Evolutionary conservation across 2,888 invertebrate genomes (phyloP).

Genomic region (Erynnis tages): DNA sequence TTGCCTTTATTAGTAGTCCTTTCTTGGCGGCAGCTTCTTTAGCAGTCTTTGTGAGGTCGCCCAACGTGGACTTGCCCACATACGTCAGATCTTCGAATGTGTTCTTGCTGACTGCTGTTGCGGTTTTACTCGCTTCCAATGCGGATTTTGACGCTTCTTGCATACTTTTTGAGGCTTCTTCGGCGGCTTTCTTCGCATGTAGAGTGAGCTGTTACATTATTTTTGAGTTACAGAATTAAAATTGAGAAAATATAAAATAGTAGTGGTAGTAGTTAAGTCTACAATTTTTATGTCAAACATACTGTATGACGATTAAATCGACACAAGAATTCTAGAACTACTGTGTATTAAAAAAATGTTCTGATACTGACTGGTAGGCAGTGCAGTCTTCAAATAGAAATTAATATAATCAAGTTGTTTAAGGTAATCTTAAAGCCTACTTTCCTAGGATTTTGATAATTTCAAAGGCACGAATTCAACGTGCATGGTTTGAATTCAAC

Average conservation of each 20-base stretch:
- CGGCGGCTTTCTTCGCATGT: constrained; percentile 94
- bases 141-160: constrained; percentile 93
- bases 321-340: background rate
- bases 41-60: constrained; percentile 94
- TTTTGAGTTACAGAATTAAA: too few species aligned
- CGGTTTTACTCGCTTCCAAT: constrained; percentile 92
- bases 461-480: too few species aligned
- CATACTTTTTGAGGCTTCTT: constrained; percentile 89
- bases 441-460: too few species aligned
- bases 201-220: constrained; percentile 87
- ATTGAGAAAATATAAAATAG: too few species aligned
- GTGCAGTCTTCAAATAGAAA: background rate
- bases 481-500: too few species aligned
- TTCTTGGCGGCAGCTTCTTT: constrained; percentile 93
- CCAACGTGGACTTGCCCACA: constrained; percentile 94
- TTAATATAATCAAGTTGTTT: too few species aligned
- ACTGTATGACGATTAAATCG: too few species aligned
- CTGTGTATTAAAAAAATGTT: background rate
- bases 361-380: background rate
- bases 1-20: constrained; percentile 74
- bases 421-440: too few species aligned
- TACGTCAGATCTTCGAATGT: constrained; percentile 94
- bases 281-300: too few species aligned
- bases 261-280: too few species aligned
- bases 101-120: constrained; percentile 93